Percentiles rank a stretch among this genome's conserved stretches.
These are phyloP conservation scores for Vombatus ursinus DNA, from an alignment of 2,113 vertebrate species.

Conservation along the genomic window DNA sequence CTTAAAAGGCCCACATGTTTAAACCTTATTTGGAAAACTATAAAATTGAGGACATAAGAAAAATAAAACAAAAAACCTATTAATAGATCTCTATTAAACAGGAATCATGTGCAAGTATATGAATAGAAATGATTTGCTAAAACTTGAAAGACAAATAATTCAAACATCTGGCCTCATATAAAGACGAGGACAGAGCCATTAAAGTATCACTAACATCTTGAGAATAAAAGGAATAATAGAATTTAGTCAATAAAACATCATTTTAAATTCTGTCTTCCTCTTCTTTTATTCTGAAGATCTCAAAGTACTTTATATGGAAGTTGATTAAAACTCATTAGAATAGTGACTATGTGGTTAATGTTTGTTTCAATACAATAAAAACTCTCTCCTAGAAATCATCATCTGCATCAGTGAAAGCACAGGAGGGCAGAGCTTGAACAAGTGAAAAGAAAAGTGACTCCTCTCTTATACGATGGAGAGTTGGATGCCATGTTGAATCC, in stretches of 20 bases:
- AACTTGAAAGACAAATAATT: not conserved
- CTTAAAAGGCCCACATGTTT: conserved; percentile 20
- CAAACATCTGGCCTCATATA: not conserved
- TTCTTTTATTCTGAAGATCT: not conserved
- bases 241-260: not conserved
- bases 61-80: not conserved
- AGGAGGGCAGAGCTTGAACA: too few relatives aligned
- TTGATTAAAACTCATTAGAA: not conserved
- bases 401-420: not conserved
- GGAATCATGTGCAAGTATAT: not conserved
- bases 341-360: not conserved
- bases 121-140: not conserved
- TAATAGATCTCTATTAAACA: not conserved
- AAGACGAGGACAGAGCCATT: not conserved
- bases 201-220: not conserved
- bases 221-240: not conserved
- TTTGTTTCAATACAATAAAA: not conserved
- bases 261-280: not conserved
- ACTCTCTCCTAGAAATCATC: not conserved
- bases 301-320: rapidly evolving
- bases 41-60: conserved; percentile 5
- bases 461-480: not conserved
- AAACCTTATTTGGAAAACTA: conserved; percentile 6
- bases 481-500: not conserved
- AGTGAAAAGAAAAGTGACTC: not conserved